phyloP scores from a whole-genome alignment of 2,797 vertebrate genomes.

The Myiothlypis chrysogaster region DNA sequence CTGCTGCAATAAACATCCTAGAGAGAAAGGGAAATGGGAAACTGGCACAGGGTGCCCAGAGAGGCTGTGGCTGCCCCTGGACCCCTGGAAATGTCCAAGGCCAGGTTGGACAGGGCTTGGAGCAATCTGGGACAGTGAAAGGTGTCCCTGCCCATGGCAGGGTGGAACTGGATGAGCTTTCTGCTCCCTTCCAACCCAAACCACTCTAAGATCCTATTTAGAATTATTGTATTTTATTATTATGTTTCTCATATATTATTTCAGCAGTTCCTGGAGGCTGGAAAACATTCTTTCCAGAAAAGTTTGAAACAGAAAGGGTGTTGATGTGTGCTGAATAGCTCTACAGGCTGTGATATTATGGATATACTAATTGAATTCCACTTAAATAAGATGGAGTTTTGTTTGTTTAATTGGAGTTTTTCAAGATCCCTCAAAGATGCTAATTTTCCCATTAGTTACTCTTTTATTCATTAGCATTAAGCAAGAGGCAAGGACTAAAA shows the following conservation, averaged over 20 bases:
- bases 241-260: not conserved
- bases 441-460: not conserved
- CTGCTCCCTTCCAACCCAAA: not conserved
- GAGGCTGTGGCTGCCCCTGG: not conserved
- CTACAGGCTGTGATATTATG: not conserved
- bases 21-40: not conserved
- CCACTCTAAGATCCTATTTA: too few species aligned
- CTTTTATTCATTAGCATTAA: not conserved
- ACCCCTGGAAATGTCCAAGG: not conserved
- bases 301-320: not conserved
- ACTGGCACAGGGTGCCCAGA: not conserved
- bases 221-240: not conserved
- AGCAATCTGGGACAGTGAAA: accelerated
- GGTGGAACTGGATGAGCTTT: accelerated
- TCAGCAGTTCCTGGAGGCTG: not conserved
- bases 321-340: not conserved
- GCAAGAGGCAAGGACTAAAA: not conserved
- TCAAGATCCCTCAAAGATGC: not conserved
- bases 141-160: not conserved
- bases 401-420: not conserved
- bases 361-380: not conserved
- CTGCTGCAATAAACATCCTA: not conserved
- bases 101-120: accelerated
- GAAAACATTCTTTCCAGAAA: not conserved
- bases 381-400: not conserved